Evolutionary conservation across 2,888 invertebrate species (phyloP).

Genomic region (Athalia cordata): DNA sequence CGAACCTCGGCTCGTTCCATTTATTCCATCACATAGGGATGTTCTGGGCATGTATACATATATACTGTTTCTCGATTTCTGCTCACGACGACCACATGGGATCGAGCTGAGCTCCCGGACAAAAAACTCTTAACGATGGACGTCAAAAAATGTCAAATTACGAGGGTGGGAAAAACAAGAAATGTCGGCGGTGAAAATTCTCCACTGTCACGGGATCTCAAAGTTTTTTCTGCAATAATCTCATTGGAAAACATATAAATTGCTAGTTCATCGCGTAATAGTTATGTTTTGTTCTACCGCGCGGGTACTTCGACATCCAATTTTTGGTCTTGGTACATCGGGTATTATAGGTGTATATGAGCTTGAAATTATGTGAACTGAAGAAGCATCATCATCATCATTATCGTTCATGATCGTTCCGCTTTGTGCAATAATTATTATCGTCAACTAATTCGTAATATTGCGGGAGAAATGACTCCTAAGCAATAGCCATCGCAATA

Average conservation of each 20-base stretch:
- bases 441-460: slow-evolving; percentile 40
- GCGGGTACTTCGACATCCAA: slow-evolving; percentile 8
- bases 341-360: neutral
- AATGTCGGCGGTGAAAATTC: too few relatives aligned
- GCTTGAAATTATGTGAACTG: slow-evolving; percentile 28
- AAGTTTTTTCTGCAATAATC: neutral
- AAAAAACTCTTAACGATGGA: too few relatives aligned
- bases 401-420: neutral
- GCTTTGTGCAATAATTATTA: slow-evolving; percentile 10
- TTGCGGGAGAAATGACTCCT: neutral
- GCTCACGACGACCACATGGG: too few relatives aligned
- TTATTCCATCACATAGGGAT: too few relatives aligned
- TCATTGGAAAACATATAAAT: neutral
- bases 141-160: too few relatives aligned
- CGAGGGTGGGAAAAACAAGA: too few relatives aligned
- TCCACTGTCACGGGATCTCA: too few relatives aligned
- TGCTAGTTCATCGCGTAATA: neutral
- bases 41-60: too few relatives aligned
- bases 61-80: too few relatives aligned
- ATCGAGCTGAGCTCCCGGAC: too few relatives aligned
- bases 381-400: neutral
- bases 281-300: neutral
- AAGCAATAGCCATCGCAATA: slow-evolving; percentile 24
- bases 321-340: neutral
- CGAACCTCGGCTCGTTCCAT: too few relatives aligned